A percentile compares a stretch with the other conserved stretches of the same genome.
phyloP scores from a whole-genome alignment of 2,113 vertebrate species.

The Procavia capensis region DNA sequence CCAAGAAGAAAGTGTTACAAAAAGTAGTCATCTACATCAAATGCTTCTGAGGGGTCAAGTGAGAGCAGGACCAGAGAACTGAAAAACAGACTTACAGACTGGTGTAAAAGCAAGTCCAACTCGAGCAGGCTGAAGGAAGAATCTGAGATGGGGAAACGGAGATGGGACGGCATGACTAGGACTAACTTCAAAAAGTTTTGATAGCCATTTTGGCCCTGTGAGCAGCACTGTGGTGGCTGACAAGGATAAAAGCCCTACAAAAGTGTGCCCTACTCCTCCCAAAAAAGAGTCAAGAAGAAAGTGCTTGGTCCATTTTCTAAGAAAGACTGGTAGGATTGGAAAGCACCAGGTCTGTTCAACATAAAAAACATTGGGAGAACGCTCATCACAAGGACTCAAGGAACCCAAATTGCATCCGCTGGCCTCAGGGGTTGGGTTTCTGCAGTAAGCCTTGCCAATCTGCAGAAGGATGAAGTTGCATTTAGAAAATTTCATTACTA shows the following conservation, averaged over 20 bases:
- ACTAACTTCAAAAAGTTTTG: not conserved
- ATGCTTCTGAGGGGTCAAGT: not conserved
- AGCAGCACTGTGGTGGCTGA: not conserved
- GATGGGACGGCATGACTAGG: not conserved
- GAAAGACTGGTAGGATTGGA: no score
- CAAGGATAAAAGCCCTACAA: not conserved
- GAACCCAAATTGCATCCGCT: no score
- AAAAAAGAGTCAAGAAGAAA: not conserved
- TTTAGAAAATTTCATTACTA: no score
- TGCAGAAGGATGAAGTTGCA: no score
- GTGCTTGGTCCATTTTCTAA: no score
- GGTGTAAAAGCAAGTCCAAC: not conserved
- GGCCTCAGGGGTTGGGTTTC: no score
- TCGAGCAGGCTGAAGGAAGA: not conserved
- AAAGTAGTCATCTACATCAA: not conserved
- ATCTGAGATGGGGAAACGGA: no score
- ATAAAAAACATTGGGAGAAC: no score
- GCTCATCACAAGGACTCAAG: no score
- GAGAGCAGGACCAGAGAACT: not conserved
- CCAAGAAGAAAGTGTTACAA: not conserved
- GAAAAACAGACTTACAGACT: not conserved
- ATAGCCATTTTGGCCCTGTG: not conserved
- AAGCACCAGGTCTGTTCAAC: no score
- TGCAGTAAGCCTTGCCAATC: no score
- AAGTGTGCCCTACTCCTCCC: no score